A percentile compares a stretch with the other conserved stretches of the same genome.
phyloP scores from a whole-genome alignment of 92 coral and sea anemone genomes.

The Blastomussa wellsi region DNA sequence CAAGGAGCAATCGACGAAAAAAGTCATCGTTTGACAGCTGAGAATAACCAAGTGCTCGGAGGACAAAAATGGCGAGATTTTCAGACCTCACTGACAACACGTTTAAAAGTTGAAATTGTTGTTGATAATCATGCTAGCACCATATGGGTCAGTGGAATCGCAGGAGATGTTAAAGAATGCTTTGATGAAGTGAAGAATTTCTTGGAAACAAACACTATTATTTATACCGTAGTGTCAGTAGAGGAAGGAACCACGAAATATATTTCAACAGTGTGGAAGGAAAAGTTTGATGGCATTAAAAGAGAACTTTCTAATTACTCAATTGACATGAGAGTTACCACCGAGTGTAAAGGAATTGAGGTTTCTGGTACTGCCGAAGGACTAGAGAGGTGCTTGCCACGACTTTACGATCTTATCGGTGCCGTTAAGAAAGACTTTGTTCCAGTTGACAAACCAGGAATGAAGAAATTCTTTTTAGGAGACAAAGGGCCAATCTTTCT shows the following conservation, averaged over 20 bases:
- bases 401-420: conserved; percentile 21
- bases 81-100: background rate
- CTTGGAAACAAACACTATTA: conserved; percentile 70
- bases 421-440: conserved; percentile 16
- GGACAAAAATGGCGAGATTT: conserved; percentile 60
- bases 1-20: conserved; percentile 42
- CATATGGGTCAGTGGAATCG: conserved; percentile 68
- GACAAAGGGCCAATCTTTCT: conserved; percentile 37
- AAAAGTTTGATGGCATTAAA: conserved; percentile 45
- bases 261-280: conserved; percentile 41
- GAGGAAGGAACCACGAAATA: conserved; percentile 42
- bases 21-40: conserved; percentile 45
- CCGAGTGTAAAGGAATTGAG: conserved; percentile 37
- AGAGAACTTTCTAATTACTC: conserved; percentile 29
- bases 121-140: conserved; percentile 40
- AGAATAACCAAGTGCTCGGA: conserved; percentile 42
- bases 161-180: conserved; percentile 38
- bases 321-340: conserved; percentile 43
- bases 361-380: conserved; percentile 78
- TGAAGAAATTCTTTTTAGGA: conserved; percentile 61
- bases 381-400: conserved; percentile 22
- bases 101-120: background rate
- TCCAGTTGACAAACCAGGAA: conserved; percentile 69
- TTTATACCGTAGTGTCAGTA: conserved; percentile 4
- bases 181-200: conserved; percentile 34